These are phyloP conservation scores for Phymanthus crucifer DNA, from an alignment of 92 coral and sea anemone genomes.

Conservation along the genomic window DNA sequence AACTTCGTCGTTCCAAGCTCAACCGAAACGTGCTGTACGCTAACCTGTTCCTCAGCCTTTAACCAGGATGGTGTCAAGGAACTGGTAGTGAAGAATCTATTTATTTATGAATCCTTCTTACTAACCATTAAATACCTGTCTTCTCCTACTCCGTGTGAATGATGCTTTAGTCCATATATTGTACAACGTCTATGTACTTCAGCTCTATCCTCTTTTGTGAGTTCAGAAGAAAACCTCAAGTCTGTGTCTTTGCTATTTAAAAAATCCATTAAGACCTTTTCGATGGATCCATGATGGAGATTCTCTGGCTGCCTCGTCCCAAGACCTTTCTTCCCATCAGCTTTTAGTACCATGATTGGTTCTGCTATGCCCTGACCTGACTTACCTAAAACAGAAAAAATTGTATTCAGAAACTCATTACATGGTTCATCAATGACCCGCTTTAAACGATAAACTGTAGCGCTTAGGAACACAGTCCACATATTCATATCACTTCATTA, in stretches of 20 bases:
- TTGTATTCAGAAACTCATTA: no score
- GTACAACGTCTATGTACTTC: conserved; percentile 65
- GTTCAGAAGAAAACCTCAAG: conserved; percentile 75
- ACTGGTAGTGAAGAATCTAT: neutral
- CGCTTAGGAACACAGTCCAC: no score
- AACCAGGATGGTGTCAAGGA: neutral
- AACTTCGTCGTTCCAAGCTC: no score
- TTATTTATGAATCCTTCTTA: conserved; percentile 34
- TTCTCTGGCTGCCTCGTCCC: conserved; percentile 43
- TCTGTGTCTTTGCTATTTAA: conserved; percentile 61
- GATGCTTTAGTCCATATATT: conserved; percentile 70
- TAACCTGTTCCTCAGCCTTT: no score
- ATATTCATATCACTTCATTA: no score
- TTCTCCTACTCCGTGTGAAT: conserved; percentile 71
- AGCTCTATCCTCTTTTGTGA: conserved; percentile 83
- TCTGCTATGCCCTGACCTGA: conserved; percentile 86
- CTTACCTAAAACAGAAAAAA: conserved; percentile 42
- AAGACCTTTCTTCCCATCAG: conserved; percentile 73
- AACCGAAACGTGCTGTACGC: no score
- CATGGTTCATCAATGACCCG: neutral
- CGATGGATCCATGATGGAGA: conserved; percentile 57
- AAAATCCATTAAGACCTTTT: conserved; percentile 63
- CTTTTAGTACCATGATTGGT: conserved; percentile 78
- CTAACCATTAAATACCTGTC: conserved; percentile 82
- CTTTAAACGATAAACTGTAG: neutral